A percentile compares a stretch with the other conserved stretches of the same genome.
Conservation (phyloP, 1,140 invertebrate genomes). For the Coenobita brevimanus region DNA sequence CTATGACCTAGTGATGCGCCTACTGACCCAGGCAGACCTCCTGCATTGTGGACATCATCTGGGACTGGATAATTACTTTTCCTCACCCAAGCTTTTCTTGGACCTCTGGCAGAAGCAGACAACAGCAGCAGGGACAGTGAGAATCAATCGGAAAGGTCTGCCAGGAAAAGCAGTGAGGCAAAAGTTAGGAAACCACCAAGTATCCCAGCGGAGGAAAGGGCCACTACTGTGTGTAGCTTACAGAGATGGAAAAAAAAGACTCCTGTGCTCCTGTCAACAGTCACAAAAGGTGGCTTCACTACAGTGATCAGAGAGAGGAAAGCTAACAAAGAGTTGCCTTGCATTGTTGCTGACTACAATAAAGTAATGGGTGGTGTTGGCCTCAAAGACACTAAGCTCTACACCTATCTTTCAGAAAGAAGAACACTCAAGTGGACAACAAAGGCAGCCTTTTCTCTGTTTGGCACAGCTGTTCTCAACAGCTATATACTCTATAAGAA, state of each 20-base stretch:
- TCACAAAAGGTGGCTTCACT: too few relatives aligned
- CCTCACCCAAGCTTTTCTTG: background rate
- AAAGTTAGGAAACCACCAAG: background rate
- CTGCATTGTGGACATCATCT: background rate
- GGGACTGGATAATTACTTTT: constrained; percentile 20
- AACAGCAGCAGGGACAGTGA: constrained; percentile 33
- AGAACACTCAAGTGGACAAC: constrained; percentile 7
- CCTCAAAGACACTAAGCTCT: constrained; percentile 15
- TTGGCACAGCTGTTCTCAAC: constrained; percentile 31
- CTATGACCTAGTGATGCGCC: constrained; percentile 6
- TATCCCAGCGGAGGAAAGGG: constrained; percentile 2
- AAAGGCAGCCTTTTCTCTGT: background rate
- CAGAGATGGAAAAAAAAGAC: constrained; percentile 24
- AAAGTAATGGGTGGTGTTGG: constrained; percentile 16
- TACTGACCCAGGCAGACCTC: constrained; percentile 20
- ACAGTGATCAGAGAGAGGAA: background rate
- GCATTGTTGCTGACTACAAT: constrained; percentile 28
- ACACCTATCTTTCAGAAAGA: constrained; percentile 5
- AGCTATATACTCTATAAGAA: too few relatives aligned
- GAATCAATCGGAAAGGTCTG: background rate
- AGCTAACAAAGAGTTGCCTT: constrained; percentile 6
- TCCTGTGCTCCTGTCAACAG: constrained; percentile 10
- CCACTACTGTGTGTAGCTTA: constrained; percentile 19
- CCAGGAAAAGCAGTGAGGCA: background rate
- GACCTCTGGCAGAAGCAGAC: constrained; percentile 33